Conservation (phyloP, 2,888 invertebrate species). For the Amphipoea lucens region DNA sequence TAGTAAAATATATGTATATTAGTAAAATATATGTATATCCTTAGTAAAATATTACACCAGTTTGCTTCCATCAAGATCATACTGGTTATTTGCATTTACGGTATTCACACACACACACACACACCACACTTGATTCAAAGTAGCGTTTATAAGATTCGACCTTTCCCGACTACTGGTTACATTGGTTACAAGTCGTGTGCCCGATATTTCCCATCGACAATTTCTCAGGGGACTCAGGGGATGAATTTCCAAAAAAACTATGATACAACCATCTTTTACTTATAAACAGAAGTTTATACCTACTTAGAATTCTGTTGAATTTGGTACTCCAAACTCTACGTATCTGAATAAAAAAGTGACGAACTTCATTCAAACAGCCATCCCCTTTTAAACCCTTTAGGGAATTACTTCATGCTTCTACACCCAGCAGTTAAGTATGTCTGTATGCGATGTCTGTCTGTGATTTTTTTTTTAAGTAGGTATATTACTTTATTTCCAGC, state of each 20-base stretch:
- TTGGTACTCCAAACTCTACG: background rate
- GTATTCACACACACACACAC: background rate
- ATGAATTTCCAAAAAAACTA: background rate
- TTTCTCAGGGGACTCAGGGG: background rate
- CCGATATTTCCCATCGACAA: background rate
- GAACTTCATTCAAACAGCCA: background rate
- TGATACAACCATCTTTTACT: background rate
- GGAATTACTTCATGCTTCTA: background rate
- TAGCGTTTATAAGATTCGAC: background rate
- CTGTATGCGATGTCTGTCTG: background rate
- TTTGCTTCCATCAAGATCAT: background rate
- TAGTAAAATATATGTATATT: background rate
- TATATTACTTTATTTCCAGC: slow-evolving; percentile 1
- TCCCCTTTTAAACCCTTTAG: background rate
- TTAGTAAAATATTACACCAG: background rate
- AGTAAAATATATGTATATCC: too few species aligned
- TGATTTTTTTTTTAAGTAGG: background rate
- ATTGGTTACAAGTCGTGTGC: background rate
- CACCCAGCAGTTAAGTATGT: background rate
- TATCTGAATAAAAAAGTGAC: background rate
- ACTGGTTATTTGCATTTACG: background rate
- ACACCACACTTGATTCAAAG: background rate
- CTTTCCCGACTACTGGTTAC: background rate
- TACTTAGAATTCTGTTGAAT: background rate
- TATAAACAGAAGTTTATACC: background rate